These are phyloP conservation scores for Stenodema calcarata DNA, from an alignment of 2,888 invertebrate genomes.

Conservation along the genomic window DNA sequence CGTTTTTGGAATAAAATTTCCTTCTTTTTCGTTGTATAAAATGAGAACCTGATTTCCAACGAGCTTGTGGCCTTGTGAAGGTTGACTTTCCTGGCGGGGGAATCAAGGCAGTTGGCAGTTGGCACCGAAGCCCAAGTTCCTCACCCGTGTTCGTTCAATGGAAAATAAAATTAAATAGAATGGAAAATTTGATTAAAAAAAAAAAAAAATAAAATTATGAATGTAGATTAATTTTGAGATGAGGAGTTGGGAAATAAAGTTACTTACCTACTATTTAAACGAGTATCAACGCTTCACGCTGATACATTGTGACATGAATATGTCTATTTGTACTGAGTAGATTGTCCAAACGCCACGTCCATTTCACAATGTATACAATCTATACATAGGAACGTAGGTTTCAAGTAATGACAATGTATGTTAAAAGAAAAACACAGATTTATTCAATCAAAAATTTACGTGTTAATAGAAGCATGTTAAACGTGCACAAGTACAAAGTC, in stretches of 20 bases:
- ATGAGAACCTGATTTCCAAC: constrained; percentile 95
- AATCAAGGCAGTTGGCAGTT: constrained; percentile 96
- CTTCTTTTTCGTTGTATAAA: background rate
- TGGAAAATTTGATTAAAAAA: background rate
- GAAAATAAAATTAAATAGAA: background rate
- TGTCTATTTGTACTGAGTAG: no score
- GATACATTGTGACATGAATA: no score
- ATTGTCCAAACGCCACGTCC: no score
- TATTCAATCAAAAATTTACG: no score
- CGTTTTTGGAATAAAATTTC: background rate
- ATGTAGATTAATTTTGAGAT: background rate
- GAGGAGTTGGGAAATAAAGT: background rate
- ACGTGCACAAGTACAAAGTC: no score
- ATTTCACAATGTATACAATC: no score
- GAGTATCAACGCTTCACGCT: no score
- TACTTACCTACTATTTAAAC: no score
- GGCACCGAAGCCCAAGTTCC: constrained; percentile 84
- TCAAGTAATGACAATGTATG: no score
- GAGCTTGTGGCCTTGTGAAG: constrained; percentile 97
- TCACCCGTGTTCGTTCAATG: constrained; percentile 67
- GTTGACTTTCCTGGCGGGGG: constrained; percentile 90
- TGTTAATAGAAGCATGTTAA: no score
- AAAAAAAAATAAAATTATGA: background rate
- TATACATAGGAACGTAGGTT: no score
- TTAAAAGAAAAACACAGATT: no score